These are phyloP conservation scores for Pseudolycoriella hygida DNA, from an alignment of 2,888 invertebrate genomes.

Conservation along the genomic window DNA sequence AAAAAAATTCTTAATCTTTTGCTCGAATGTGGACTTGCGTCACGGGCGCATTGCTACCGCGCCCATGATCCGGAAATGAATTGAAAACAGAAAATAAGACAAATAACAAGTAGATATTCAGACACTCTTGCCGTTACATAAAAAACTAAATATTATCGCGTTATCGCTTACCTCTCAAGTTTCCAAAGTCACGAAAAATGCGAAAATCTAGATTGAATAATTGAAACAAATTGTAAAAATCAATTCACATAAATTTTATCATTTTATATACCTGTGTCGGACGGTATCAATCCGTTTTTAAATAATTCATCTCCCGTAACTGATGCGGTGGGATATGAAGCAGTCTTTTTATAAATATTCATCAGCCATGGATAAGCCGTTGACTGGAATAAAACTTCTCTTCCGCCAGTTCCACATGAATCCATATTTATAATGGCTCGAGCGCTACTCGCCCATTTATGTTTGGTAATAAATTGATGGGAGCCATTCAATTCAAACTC, in stretches of 20 bases:
- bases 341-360: conserved; percentile 26
- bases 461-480: conserved; percentile 82
- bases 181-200: too few species aligned
- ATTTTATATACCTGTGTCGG: conserved; percentile 46
- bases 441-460: conserved; percentile 57
- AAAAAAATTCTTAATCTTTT: too few species aligned
- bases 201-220: conserved; percentile 29
- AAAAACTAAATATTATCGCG: too few species aligned
- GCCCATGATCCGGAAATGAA: too few species aligned
- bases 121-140: too few species aligned
- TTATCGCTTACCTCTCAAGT: too few species aligned
- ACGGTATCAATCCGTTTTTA: conserved; percentile 40
- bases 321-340: conserved; percentile 38
- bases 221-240: conserved; percentile 42
- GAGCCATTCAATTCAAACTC: conserved; percentile 51
- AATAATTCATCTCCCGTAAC: conserved; percentile 40
- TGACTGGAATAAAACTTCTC: conserved; percentile 71
- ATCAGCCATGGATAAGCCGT: conserved; percentile 16
- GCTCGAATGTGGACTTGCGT: too few species aligned
- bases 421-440: conserved; percentile 67
- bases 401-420: conserved; percentile 73
- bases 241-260: too few species aligned
- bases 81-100: too few species aligned
- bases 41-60: too few species aligned
- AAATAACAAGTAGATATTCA: too few species aligned